phyloP scores from a whole-genome alignment of 2,797 vertebrate species.

The Avahi laniger region DNA sequence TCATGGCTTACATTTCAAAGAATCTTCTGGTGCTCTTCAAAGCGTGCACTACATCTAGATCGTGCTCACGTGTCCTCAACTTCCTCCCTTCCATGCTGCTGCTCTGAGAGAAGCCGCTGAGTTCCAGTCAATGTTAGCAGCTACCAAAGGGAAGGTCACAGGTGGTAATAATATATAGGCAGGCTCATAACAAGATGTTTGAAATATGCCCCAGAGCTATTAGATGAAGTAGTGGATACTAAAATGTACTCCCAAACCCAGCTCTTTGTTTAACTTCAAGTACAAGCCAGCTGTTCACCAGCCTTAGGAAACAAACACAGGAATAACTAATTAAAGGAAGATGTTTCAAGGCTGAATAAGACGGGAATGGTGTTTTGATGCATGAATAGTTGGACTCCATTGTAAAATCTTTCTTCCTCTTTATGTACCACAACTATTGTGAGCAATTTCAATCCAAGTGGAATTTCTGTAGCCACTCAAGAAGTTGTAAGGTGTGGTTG shows the following conservation, averaged over 20 bases:
- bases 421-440: neutral
- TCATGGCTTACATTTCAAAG: slow-evolving; percentile 32
- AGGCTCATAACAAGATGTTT: slow-evolving; percentile 52
- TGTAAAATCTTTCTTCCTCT: slow-evolving; percentile 44
- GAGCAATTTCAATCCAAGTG: neutral
- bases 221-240: slow-evolving; percentile 68
- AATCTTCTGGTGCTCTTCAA: neutral
- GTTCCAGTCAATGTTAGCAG: neutral
- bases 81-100: neutral
- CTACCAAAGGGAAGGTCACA: slow-evolving; percentile 63
- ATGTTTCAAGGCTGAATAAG: slow-evolving; percentile 58
- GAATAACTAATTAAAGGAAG: slow-evolving; percentile 73
- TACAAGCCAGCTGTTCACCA: slow-evolving; percentile 69
- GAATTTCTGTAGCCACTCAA: neutral
- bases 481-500: neutral
- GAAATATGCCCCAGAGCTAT: slow-evolving; percentile 60
- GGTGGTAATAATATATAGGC: slow-evolving; percentile 59
- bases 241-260: slow-evolving; percentile 48
- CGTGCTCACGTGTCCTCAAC: neutral
- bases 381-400: slow-evolving; percentile 22
- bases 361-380: slow-evolving; percentile 21
- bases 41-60: neutral
- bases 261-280: slow-evolving; percentile 61
- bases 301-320: slow-evolving; percentile 66
- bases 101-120: slow-evolving; percentile 52